phyloP scores from a whole-genome alignment of 1,140 invertebrate species.

The Aporrectodea caliginosa region DNA sequence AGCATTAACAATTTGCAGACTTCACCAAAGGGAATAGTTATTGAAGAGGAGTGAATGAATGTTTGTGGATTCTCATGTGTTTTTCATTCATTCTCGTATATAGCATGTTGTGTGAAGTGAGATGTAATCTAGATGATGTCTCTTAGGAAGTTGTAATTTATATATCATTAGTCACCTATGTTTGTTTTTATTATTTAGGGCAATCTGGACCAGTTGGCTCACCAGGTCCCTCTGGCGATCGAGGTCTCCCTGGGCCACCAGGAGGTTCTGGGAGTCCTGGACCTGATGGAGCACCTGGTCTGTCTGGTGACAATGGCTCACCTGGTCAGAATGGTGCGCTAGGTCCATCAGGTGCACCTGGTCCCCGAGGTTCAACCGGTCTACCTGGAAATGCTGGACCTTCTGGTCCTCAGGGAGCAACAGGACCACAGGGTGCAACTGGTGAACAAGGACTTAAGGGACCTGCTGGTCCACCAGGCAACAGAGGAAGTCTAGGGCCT shows the following conservation, averaged over 20 bases:
- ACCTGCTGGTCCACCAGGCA: neutral
- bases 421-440: constrained; percentile 14
- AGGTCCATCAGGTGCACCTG: constrained; percentile 7
- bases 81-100: no score
- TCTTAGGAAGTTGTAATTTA: no score
- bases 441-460: neutral
- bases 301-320: constrained; percentile 47
- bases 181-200: constrained; percentile 1
- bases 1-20: no score
- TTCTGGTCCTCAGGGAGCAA: constrained; percentile 61
- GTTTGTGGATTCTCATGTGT: no score
- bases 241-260: neutral
- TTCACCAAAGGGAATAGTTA: no score
- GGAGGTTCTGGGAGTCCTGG: constrained; percentile 2
- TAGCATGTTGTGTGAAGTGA: no score
- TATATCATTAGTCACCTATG: no score
- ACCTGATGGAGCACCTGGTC: constrained; percentile 43
- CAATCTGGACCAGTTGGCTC: neutral
- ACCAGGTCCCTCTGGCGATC: constrained; percentile 6
- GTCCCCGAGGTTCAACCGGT: constrained; percentile 66
- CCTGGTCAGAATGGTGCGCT: constrained; percentile 46
- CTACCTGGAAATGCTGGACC: constrained; percentile 80
- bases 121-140: no score
- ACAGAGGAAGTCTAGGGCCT: neutral
- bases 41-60: no score